phyloP scores from a whole-genome alignment of 2,113 vertebrate species.

The Leptocoma aspasia region DNA sequence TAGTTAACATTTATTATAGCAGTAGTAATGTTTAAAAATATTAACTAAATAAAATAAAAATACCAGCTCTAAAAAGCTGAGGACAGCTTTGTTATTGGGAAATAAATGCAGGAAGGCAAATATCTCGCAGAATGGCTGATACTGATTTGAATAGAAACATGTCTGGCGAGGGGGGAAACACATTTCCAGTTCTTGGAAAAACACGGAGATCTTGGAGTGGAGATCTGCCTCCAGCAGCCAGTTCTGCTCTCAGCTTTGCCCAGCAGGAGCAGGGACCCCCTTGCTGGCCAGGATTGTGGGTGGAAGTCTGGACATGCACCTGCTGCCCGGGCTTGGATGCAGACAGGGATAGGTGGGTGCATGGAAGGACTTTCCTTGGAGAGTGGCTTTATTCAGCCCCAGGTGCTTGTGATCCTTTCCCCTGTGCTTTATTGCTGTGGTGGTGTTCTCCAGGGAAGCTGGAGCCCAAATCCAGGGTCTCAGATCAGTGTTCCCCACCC shows the following conservation, averaged over 20 bases:
- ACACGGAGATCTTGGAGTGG: neutral
- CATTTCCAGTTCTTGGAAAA: neutral
- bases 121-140: constrained; percentile 40
- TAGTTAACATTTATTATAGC: constrained; percentile 58
- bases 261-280: accelerated
- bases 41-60: constrained; percentile 67
- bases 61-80: constrained; percentile 45
- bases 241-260: neutral
- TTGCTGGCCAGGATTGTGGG: neutral
- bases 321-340: neutral
- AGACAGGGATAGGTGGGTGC: neutral
- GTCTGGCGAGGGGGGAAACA: neutral
- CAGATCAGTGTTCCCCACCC: neutral
- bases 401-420: neutral
- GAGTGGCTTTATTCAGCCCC: neutral
- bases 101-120: constrained; percentile 60
- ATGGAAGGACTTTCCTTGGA: neutral
- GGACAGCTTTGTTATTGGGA: constrained; percentile 55
- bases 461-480: neutral
- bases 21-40: constrained; percentile 59
- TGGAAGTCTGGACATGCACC: accelerated
- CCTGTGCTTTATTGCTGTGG: neutral
- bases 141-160: constrained; percentile 39
- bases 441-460: neutral
- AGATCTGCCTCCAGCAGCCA: neutral